Percentiles rank a stretch among this genome's conserved stretches.
phyloP scores from a whole-genome alignment of 2,113 vertebrate species.

The Litocranius walleri region DNA sequence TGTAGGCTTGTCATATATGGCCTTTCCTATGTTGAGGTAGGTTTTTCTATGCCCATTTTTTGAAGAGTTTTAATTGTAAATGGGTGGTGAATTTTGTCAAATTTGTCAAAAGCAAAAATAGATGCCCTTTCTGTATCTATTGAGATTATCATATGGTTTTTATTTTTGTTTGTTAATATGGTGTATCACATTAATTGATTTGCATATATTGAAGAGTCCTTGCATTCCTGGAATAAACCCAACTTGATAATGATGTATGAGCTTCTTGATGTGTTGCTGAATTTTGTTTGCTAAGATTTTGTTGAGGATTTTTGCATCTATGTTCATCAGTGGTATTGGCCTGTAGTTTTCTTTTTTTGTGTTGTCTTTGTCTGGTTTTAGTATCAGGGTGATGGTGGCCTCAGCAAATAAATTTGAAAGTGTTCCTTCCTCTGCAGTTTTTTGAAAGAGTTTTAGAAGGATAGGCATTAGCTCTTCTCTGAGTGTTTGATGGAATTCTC shows the following conservation, averaged over 20 bases:
- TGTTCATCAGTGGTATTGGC: neutral
- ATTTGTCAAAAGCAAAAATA: neutral
- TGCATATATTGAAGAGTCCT: neutral
- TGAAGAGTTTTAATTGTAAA: neutral
- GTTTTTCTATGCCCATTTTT: neutral
- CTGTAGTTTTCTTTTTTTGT: neutral
- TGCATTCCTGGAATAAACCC: neutral
- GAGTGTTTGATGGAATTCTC: neutral
- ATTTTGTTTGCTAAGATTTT: neutral
- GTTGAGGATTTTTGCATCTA: neutral
- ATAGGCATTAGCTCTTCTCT: neutral
- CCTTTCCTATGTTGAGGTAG: neutral
- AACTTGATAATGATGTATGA: neutral
- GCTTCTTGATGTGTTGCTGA: neutral
- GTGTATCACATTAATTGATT: neutral
- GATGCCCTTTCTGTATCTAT: neutral
- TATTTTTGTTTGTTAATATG: neutral
- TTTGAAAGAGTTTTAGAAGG: neutral
- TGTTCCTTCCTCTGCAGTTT: neutral
- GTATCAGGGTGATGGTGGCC: neutral
- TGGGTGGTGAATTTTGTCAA: neutral
- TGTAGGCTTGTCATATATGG: neutral
- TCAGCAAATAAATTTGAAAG: neutral
- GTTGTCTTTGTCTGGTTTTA: neutral
- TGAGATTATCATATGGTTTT: neutral